Base-by-base conservation (phyloP, 2,888 invertebrate species). In the Euphydryas editha region DNA sequence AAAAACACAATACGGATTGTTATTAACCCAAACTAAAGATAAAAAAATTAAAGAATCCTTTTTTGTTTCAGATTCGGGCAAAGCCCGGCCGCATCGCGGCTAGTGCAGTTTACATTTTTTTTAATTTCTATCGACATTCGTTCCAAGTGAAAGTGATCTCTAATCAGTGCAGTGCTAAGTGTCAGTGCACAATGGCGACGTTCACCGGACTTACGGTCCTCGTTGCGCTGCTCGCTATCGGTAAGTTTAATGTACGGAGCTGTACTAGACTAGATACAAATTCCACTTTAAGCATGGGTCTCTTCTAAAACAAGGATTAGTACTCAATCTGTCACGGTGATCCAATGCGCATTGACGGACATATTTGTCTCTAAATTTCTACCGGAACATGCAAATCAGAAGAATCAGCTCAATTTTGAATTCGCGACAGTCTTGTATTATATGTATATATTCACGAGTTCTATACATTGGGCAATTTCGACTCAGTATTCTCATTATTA, bases 11-110 rank as follows among this genome's bases (percentile, higher is more conserved):
- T n/a, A 36, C 8, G 36, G 36, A 36, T 36, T 36, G 4, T 36
- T 36, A 6, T 36, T 39, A 8, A 39, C 39, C 7, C 3, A 21
- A n/a, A 39, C n/a, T 0, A 42, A 4, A 0, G 17, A 44, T n/a
- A 46, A 55, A 36, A 30, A 46, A 39, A 24, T 49, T 42, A 63
- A 65, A 62, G 20, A 21, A 69, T 51, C 60, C 72, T 67, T 70
- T 70, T 76, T 88, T 88, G 84, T 92, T 92, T 62, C 92, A 91
- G 92, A 85, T 85, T 80, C 87, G 88, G 88, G 87, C 90, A 73
- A 75, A 76, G 86, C 86, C 87, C 91, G 82, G 91, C 90, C 92
- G 92, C 90, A 77, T 74, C 76, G 89, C 91, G 92, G 91, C 87
- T 70, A 73, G 69, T 76, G 78, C 76, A 81, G 73, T 79, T 81